These are phyloP conservation scores for Drosophila ficusphila DNA, from an alignment of 1,140 invertebrate genomes.

Conservation along the genomic window DNA sequence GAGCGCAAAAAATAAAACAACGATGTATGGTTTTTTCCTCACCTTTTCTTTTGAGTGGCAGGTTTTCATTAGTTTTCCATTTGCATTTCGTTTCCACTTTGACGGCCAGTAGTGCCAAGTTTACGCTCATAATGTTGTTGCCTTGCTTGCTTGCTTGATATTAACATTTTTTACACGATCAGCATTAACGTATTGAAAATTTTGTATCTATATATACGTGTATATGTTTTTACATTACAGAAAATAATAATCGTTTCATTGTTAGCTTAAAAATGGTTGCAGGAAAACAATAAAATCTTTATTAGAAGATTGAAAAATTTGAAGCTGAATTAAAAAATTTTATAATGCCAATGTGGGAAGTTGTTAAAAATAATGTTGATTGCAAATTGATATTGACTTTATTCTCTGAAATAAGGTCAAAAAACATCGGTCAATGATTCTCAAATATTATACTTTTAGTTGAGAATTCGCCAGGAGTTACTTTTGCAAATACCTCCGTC, in stretches of 20 bases:
- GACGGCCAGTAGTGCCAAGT: constrained; percentile 70
- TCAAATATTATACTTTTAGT: not conserved
- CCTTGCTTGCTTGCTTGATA: constrained; percentile 21
- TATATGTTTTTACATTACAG: constrained; percentile 4
- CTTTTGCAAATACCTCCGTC: not conserved
- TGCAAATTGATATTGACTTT: too few species aligned
- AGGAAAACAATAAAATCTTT: not conserved
- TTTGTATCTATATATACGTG: not conserved
- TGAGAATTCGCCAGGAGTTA: too few species aligned
- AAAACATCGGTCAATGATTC: not conserved
- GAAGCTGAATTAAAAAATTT: not conserved
- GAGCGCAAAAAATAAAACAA: constrained; percentile 10
- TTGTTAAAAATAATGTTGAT: not conserved
- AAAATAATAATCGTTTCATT: constrained; percentile 10
- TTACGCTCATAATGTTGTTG: constrained; percentile 14
- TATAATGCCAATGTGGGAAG: not conserved
- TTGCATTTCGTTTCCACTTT: constrained; percentile 40
- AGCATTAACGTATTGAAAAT: constrained; percentile 16
- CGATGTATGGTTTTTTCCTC: not conserved
- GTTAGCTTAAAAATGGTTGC: constrained; percentile 1
- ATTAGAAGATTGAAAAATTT: not conserved
- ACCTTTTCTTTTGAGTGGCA: constrained; percentile 4
- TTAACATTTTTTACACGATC: constrained; percentile 26
- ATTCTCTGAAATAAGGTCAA: too few species aligned
- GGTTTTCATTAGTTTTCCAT: constrained; percentile 38